Base-by-base conservation (phyloP, 2,888 invertebrate genomes). In the Arge pagana region DNA sequence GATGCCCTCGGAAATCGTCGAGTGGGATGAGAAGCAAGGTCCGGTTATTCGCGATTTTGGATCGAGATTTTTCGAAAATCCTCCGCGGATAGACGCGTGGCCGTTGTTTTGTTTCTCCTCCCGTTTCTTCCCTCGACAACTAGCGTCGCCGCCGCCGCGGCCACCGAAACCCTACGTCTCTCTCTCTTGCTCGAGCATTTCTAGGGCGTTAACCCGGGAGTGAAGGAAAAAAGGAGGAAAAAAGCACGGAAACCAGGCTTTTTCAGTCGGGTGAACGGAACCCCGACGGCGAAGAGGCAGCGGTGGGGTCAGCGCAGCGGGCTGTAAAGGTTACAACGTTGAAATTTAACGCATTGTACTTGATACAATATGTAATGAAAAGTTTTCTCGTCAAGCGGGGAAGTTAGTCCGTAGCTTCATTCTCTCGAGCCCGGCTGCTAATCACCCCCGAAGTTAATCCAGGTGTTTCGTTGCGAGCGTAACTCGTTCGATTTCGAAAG, bases 311-410 rank as follows among this genome's bases (percentile, higher is more conserved):
- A 49, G 18, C 36, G 42, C 33, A 15, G 30, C 28, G n/a, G 18
- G 19, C 4, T 13, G 16, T 15, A 6, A 33, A 31, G 3, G 19
- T 39, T 39, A n/a, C n/a, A n/a, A n/a, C n/a, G n/a, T 11, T 10
- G 39, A 19, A 39, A 39, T 39, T 16, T 39, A 39, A 21, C 39
- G 39, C n/a, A 28, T 19, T 39, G 39, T 19, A 39, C 63, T 57
- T 59, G 64, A 60, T 54, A 57, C 49, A 18, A 26, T 36, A 52
- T 42, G 57, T 65, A 67, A 67, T 67, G 64, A 67, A 66, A 66
- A 67, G 66, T 67, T 66, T 61, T 50, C 63, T 65, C 60, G 49
- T 66, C 59, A 66, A 59, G 50, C n/a, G n/a, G n/a, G 33, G 15
- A 45, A 45, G 35, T 45, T 45, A 15, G 15, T 15, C 45, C n/a